Conservation (phyloP, 1,140 invertebrate species). For the Drosophila kepulauana region DNA sequence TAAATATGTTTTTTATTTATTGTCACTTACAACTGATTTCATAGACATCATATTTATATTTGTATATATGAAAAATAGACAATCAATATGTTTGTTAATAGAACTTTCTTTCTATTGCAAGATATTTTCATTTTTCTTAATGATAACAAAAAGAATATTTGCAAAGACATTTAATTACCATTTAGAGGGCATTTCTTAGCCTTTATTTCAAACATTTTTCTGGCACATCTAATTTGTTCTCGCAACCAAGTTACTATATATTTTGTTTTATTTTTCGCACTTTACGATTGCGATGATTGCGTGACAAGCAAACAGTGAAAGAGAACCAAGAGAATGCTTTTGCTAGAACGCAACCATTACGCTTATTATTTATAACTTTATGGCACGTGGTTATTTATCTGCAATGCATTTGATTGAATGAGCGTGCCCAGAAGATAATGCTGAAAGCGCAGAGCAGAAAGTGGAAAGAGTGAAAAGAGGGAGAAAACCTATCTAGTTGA, state of each 20-base stretch:
- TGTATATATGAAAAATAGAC: too few species aligned
- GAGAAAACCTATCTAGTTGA: neutral
- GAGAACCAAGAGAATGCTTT: neutral
- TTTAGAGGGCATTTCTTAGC: neutral
- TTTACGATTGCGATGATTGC: slow-evolving; percentile 31
- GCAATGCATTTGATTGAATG: slow-evolving; percentile 26
- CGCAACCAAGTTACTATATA: slow-evolving; percentile 4
- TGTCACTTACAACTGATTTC: too few species aligned
- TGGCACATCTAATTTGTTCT: neutral
- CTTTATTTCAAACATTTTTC: neutral
- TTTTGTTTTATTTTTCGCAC: slow-evolving; percentile 19
- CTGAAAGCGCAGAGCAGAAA: neutral
- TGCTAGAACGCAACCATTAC: neutral
- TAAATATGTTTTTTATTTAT: too few species aligned
- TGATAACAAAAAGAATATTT: too few species aligned
- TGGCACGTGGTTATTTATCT: slow-evolving; percentile 34
- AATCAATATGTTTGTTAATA: too few species aligned
- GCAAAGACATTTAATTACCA: too few species aligned
- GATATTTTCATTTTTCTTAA: too few species aligned
- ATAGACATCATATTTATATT: too few species aligned
- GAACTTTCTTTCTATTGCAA: too few species aligned
- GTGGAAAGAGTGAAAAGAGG: too few species aligned
- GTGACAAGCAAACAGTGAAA: slow-evolving; percentile 4
- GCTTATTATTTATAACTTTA: slow-evolving; percentile 34
- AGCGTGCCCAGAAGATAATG: slow-evolving; percentile 12